Conservation (phyloP, 1,140 invertebrate species). For the Temnothorax nylanderi region DNA sequence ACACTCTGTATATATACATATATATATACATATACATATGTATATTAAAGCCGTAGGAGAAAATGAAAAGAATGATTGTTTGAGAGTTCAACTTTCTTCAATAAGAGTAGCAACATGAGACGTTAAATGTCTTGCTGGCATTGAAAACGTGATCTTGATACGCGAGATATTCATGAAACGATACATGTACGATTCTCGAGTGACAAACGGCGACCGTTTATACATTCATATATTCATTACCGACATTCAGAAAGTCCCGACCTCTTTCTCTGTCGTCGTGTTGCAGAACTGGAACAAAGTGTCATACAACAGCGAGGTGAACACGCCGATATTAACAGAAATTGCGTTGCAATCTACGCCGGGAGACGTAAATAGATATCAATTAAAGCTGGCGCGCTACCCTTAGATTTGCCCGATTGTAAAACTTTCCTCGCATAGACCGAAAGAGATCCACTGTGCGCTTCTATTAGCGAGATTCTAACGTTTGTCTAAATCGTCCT, state of each 20-base stretch:
- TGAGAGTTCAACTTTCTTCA: not conserved
- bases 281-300: conserved; percentile 59
- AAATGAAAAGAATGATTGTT: not conserved
- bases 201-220: conserved; percentile 43
- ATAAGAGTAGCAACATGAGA: not conserved
- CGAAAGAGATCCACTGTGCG: not conserved
- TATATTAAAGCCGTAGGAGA: not conserved
- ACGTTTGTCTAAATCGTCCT: too few relatives aligned
- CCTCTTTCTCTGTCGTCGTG: conserved; percentile 36
- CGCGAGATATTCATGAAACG: conserved; percentile 26
- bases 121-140: not conserved
- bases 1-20: too few relatives aligned
- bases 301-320: conserved; percentile 33
- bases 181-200: conserved; percentile 30
- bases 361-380: conserved; percentile 26
- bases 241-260: conserved; percentile 24
- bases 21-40: not conserved
- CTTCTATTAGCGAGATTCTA: not conserved
- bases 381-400: conserved; percentile 11
- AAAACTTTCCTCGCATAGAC: not conserved
- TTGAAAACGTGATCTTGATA: conserved; percentile 22
- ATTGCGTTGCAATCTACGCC: conserved; percentile 24
- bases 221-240: conserved; percentile 69
- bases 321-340: conserved; percentile 58
- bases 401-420: not conserved